Evolutionary conservation across 2,888 invertebrate genomes (phyloP), one percentile per base, ranked within the genome.

Genomic region (Sympetrum striolatum): DNA sequence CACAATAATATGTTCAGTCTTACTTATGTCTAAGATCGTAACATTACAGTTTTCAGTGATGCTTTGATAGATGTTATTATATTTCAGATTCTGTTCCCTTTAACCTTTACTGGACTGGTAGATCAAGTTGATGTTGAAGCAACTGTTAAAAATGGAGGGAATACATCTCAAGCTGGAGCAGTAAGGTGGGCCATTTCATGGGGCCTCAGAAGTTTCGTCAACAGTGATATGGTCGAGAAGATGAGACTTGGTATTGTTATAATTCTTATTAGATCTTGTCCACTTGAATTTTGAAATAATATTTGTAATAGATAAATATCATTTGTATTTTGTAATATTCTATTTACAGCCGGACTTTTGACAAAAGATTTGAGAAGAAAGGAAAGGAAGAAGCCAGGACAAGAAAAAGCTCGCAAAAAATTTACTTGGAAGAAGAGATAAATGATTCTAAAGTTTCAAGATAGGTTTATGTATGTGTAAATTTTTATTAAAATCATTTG

Each of bases 341-440:
- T 18, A 92, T 91, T 93, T 94, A 90, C 93, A 97, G 98, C 98
- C 94, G 99, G 99, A 79, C 94, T 99, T 91, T 94, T 99, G 86
- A 97, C 97, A 35, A 95, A 95, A 92, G 99, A 98, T 94, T 95
- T 95, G 91, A 95, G 99, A 90, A 94, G 94, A 35, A 95, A 96
- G 91, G 99, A 99, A 94, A 96, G 99, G 92, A 98, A 98, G 96
- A 98, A 98, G 96, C 97, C 97, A 90, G 99, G 98, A 12, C 98
- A 98, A 94, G 96, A 96, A 92, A 97, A 97, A 92, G 98, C 99
- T 35, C 96, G 99, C 92, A 97, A 96, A 93, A 98, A 98, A 94
- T 97, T 96, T 93, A 98, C 98, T 91, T 99, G 99, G 99, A 97
- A 97, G 94, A 98, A 96, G 93, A 96, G 98, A 94, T 98, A 96